phyloP scores from a whole-genome alignment of 1,140 invertebrate species.

The Drosophila neocordata region DNA sequence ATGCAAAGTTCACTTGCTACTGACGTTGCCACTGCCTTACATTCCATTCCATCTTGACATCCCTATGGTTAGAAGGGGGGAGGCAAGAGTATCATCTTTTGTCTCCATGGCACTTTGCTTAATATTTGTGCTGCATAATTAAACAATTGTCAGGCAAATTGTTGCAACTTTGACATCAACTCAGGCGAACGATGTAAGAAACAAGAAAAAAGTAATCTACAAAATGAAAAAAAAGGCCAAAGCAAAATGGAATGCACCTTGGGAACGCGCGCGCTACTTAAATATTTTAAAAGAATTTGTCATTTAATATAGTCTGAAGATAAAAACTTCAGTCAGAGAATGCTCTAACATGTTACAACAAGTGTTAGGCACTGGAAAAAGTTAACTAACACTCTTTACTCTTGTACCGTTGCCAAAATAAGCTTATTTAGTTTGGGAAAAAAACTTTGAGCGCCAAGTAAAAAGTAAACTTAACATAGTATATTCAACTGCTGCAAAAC shows the following conservation, averaged over 20 bases:
- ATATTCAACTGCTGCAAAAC: no score
- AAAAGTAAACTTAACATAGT: no score
- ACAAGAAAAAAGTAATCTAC: slow-evolving; percentile 48
- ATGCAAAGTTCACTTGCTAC: slow-evolving; percentile 59
- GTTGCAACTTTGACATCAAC: slow-evolving; percentile 32
- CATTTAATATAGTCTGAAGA: no score
- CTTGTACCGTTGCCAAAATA: no score
- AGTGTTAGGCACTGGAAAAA: no score
- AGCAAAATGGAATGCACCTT: slow-evolving; percentile 20
- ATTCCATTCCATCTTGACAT: neutral
- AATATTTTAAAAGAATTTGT: neutral
- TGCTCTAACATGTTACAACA: no score
- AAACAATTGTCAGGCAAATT: slow-evolving; percentile 69
- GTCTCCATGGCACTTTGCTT: slow-evolving; percentile 43
- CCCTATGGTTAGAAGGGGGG: neutral
- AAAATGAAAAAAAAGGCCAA: slow-evolving; percentile 31
- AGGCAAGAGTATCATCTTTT: neutral
- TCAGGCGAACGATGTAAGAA: slow-evolving; percentile 1
- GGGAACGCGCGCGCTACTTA: neutral
- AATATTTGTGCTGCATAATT: slow-evolving; percentile 73
- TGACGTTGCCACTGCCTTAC: slow-evolving; percentile 8
- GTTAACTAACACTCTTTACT: no score
- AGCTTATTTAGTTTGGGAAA: no score
- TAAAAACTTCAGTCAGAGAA: no score
- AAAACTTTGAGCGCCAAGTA: no score